Conservation (phyloP, 2,113 vertebrate species). For the Pomatostomus ruficeps region DNA sequence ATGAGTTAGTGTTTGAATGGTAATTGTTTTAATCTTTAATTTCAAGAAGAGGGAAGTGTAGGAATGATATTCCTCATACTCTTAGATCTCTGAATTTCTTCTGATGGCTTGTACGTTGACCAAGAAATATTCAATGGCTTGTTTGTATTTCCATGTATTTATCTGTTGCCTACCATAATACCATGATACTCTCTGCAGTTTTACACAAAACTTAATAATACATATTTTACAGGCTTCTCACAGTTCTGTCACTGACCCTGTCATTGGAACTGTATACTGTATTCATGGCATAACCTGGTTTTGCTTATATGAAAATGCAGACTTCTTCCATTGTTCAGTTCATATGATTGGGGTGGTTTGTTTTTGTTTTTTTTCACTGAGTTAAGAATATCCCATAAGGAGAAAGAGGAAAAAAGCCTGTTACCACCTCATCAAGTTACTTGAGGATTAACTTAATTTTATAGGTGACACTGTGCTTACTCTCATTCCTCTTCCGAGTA, state of each 20-base stretch:
- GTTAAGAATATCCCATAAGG: background rate
- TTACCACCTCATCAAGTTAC: constrained; percentile 9
- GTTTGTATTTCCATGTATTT: background rate
- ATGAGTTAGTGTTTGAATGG: constrained; percentile 37
- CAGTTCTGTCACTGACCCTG: background rate
- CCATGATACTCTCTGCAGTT: background rate
- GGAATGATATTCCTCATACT: background rate
- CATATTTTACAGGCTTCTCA: background rate
- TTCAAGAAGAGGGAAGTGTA: background rate
- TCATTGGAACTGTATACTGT: background rate
- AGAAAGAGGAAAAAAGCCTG: background rate
- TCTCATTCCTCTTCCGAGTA: background rate
- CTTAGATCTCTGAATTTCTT: background rate
- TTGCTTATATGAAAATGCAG: background rate
- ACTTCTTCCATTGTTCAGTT: background rate
- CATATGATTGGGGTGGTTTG: accelerated
- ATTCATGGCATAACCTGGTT: background rate
- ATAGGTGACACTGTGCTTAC: background rate
- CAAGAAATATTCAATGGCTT: background rate
- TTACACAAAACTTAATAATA: background rate
- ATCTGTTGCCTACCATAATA: background rate
- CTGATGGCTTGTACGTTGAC: background rate
- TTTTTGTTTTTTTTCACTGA: constrained; percentile 2
- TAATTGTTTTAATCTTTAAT: constrained; percentile 50
- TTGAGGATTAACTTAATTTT: constrained; percentile 31